A percentile compares a stretch with the other conserved stretches of the same genome.
phyloP scores from a whole-genome alignment of 2,888 invertebrate species.

The Agrilus biguttatus region DNA sequence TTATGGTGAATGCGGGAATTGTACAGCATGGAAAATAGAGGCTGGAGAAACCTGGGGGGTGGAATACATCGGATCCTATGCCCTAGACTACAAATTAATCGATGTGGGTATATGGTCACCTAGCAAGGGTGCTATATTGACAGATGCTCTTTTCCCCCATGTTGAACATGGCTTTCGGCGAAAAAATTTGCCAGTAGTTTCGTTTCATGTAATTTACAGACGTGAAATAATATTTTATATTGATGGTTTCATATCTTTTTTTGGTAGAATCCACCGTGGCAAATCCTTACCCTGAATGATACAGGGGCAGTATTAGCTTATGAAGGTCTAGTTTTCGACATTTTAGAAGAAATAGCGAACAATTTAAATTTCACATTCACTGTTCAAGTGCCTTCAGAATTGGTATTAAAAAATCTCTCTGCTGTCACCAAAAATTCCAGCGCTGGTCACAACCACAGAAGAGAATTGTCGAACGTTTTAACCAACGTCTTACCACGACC shows the following conservation, averaged over 20 bases:
- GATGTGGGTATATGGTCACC: slow-evolving; percentile 65
- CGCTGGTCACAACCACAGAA: slow-evolving; percentile 12
- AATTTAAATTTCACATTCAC: slow-evolving; percentile 69
- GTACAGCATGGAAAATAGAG: slow-evolving; percentile 40
- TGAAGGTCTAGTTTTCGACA: slow-evolving; percentile 64
- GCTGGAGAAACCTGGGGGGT: slow-evolving; percentile 45
- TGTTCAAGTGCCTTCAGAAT: slow-evolving; percentile 18
- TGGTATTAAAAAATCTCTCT: slow-evolving; percentile 1
- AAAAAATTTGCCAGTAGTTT: slow-evolving; percentile 54
- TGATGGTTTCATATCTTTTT: background rate
- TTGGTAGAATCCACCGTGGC: slow-evolving; percentile 79
- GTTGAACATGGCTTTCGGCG: slow-evolving; percentile 64
- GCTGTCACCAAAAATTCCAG: background rate
- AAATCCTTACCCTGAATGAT: slow-evolving; percentile 48
- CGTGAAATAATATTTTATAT: background rate
- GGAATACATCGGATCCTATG: slow-evolving; percentile 17
- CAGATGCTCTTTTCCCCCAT: slow-evolving; percentile 67
- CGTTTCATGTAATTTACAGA: slow-evolving; percentile 53
- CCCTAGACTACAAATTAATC: slow-evolving; percentile 22
- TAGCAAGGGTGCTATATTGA: slow-evolving; percentile 47
- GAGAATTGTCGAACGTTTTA: slow-evolving; percentile 14
- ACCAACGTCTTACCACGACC: slow-evolving; percentile 25
- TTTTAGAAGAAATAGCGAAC: slow-evolving; percentile 57
- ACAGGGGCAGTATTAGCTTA: slow-evolving; percentile 43
- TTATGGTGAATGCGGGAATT: slow-evolving; percentile 36